Percentiles rank a stretch among this genome's conserved stretches.
phyloP scores from a whole-genome alignment of 2,113 vertebrate genomes.

The Paradisaea rubra region DNA sequence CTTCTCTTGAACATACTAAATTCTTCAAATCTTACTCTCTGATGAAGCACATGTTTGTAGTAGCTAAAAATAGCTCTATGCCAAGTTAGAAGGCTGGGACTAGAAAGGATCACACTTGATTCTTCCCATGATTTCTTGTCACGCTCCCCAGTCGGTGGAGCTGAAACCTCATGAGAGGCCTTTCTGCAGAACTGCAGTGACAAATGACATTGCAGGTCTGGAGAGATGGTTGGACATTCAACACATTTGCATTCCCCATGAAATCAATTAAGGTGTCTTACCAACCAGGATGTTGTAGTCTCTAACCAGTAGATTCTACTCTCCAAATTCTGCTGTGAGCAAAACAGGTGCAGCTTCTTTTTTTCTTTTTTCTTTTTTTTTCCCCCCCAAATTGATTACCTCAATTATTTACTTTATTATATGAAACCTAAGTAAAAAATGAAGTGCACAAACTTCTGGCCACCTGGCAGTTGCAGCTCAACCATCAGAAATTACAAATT shows the following conservation, averaged over 20 bases:
- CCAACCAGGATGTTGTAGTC: neutral
- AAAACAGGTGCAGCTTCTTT: conserved; percentile 18
- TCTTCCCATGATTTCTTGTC: neutral
- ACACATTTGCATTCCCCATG: neutral
- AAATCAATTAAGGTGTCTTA: neutral
- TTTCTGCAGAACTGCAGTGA: neutral
- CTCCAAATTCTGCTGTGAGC: neutral
- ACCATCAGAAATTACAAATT: conserved; percentile 50
- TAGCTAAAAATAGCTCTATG: neutral
- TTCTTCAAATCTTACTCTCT: neutral
- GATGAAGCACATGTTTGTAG: neutral
- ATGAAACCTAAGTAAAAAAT: conserved; percentile 40
- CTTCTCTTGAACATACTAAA: neutral
- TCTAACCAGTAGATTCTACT: neutral
- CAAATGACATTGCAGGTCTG: neutral
- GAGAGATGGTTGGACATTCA: neutral
- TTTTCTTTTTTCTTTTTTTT: neutral
- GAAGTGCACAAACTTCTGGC: conserved; percentile 11
- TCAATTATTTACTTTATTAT: conserved; percentile 30
- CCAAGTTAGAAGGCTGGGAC: neutral
- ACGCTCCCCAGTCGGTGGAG: neutral
- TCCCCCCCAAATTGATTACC: neutral
- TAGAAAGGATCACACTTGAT: neutral
- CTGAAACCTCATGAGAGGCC: neutral
- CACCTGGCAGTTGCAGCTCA: conserved; percentile 14